Evolutionary conservation across 2,888 invertebrate species (phyloP).

Genomic region (Lasioglossum malachurum): DNA sequence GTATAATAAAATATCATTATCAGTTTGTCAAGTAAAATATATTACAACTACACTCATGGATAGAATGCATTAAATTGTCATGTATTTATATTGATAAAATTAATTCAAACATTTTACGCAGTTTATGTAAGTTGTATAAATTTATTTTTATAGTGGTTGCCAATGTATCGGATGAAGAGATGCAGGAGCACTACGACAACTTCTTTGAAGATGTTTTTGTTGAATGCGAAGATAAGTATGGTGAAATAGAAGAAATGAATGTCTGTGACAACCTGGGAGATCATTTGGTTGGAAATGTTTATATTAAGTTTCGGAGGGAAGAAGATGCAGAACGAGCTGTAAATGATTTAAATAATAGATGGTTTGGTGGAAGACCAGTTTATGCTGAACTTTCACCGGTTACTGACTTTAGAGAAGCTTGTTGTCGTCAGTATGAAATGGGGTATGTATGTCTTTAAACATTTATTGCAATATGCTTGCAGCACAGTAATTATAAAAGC

Average conservation of each 20-base stretch:
- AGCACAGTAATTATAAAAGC: not conserved
- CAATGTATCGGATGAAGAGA: conserved; percentile 98
- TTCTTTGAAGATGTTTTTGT: conserved; percentile 99
- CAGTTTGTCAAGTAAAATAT: not conserved
- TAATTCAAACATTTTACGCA: not conserved
- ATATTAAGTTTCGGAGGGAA: conserved; percentile 99
- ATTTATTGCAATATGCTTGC: not conserved
- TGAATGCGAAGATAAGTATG: conserved; percentile 99
- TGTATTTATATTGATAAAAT: not conserved
- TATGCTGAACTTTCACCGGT: conserved; percentile 99
- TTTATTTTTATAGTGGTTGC: conserved; percentile 90
- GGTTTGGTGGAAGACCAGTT: conserved; percentile 99
- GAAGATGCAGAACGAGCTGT: conserved; percentile 99
- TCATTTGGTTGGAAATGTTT: conserved; percentile 99
- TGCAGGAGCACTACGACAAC: conserved; percentile 99
- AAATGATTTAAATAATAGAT: conserved; percentile 98
- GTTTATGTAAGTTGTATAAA: not conserved
- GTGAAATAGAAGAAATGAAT: conserved; percentile 99
- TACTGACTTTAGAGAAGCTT: conserved; percentile 99
- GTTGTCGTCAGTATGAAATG: conserved; percentile 99
- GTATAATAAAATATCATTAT: conserved; percentile 81
- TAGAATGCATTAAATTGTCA: not conserved
- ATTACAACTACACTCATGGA: not conserved
- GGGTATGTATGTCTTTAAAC: conserved; percentile 86
- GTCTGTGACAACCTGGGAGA: conserved; percentile 99